These are phyloP conservation scores for Amphipyra tragopoginis DNA, from an alignment of 2,888 invertebrate genomes.

Conservation along the genomic window DNA sequence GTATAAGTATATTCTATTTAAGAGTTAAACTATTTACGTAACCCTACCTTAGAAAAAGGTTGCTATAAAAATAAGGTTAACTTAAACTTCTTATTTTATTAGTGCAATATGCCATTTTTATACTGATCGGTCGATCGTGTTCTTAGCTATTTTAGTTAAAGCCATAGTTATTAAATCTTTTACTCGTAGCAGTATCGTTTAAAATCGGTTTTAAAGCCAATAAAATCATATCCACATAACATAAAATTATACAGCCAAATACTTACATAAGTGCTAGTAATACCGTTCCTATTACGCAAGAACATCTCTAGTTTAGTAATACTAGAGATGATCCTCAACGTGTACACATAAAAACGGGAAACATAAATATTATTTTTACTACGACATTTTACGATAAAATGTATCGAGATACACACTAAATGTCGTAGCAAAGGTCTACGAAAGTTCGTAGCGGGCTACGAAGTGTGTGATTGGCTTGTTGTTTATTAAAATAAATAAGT, in stretches of 20 bases:
- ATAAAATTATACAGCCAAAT: constrained; percentile 6
- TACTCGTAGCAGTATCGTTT: background rate
- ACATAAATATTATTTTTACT: constrained; percentile 64
- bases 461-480: constrained; percentile 32
- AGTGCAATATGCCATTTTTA: background rate
- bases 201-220: constrained; percentile 8
- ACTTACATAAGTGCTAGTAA: constrained; percentile 35
- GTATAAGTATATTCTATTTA: background rate
- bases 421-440: constrained; percentile 67
- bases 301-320: constrained; percentile 49
- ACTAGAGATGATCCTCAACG: constrained; percentile 47
- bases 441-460: constrained; percentile 60
- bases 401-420: constrained; percentile 62
- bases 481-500: constrained; percentile 23
- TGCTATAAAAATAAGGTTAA: background rate
- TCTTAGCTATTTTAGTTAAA: background rate
- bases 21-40: background rate
- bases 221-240: background rate
- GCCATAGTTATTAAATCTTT: background rate
- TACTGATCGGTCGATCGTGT: background rate
- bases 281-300: constrained; percentile 41
- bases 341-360: constrained; percentile 48
- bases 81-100: background rate
- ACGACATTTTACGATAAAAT: constrained; percentile 59
- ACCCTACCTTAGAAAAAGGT: background rate